These are phyloP conservation scores for Anableps anableps DNA, from an alignment of 2,797 vertebrate species.

Conservation along the genomic window DNA sequence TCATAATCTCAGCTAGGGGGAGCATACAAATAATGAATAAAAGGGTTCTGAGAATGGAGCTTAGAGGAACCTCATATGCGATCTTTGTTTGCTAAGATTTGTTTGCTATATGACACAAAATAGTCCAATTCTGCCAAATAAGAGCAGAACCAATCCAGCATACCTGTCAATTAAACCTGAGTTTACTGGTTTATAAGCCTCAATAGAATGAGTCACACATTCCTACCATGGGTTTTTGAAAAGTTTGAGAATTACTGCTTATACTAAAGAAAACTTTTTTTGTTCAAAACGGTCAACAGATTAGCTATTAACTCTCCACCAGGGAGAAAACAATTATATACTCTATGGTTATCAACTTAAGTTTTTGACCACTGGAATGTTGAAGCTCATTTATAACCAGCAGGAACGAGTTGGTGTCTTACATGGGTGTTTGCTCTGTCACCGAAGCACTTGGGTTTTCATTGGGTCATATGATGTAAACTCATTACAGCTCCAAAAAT, in stretches of 20 bases:
- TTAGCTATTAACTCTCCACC: not conserved
- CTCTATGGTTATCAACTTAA: conserved; percentile 27
- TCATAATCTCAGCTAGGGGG: not conserved
- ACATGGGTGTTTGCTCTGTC: conserved; percentile 54
- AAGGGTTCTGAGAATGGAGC: not conserved
- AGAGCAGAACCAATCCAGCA: not conserved
- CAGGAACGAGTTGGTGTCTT: conserved; percentile 53
- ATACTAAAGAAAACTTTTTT: not conserved
- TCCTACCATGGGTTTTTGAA: not conserved
- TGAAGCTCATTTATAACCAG: conserved; percentile 56
- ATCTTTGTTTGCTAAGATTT: conserved; percentile 4
- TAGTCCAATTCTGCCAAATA: not conserved
- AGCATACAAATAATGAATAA: conserved; percentile 31
- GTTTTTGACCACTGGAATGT: conserved; percentile 33
- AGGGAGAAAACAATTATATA: not conserved
- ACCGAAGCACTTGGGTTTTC: conserved; percentile 53
- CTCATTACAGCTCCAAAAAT: conserved; percentile 58
- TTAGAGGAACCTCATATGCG: not conserved
- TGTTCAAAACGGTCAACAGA: conserved; percentile 13
- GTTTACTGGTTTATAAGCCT: not conserved
- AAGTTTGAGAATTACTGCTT: not conserved
- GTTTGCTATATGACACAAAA: not conserved
- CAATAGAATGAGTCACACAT: not conserved
- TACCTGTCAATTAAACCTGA: not conserved
- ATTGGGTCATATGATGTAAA: conserved; percentile 58